Percentiles rank a stretch among this genome's conserved stretches.
Conservation (phyloP, 2,113 vertebrate species). For the Malurus elegans region DNA sequence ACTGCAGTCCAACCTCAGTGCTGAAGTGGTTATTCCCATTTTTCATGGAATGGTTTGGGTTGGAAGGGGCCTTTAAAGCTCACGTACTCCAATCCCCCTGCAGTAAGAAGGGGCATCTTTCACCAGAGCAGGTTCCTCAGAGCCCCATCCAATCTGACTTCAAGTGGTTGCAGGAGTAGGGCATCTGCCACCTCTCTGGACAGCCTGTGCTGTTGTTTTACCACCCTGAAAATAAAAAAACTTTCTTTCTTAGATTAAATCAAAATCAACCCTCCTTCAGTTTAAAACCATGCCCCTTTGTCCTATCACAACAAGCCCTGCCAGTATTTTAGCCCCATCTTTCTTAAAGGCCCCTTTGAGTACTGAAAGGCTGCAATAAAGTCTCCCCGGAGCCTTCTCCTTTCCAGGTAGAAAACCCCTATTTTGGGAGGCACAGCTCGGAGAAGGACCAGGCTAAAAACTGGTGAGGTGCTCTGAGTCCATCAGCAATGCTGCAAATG, state of each 20-base stretch:
- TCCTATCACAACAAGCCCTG: neutral
- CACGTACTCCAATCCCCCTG: neutral
- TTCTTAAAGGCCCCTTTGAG: neutral
- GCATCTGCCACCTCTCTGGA: neutral
- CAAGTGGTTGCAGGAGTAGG: fast-evolving
- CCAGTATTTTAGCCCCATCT: neutral
- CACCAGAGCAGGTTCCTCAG: neutral
- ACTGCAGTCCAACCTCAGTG: neutral
- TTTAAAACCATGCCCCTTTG: neutral
- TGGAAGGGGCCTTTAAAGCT: neutral
- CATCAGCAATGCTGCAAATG: neutral
- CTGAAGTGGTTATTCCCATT: neutral
- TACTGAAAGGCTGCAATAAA: neutral
- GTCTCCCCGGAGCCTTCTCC: neutral
- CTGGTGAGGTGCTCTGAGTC: neutral
- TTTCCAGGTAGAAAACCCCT: neutral
- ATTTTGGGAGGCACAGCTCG: neutral
- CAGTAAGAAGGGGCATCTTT: neutral
- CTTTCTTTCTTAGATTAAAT: neutral
- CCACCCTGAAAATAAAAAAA: neutral
- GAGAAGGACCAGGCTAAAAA: neutral
- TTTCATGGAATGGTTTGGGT: neutral
- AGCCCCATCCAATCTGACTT: neutral
- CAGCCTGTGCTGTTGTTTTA: neutral
- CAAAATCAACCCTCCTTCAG: neutral